phyloP scores from a whole-genome alignment of 2,797 vertebrate genomes.

The Girardinus metallicus region DNA sequence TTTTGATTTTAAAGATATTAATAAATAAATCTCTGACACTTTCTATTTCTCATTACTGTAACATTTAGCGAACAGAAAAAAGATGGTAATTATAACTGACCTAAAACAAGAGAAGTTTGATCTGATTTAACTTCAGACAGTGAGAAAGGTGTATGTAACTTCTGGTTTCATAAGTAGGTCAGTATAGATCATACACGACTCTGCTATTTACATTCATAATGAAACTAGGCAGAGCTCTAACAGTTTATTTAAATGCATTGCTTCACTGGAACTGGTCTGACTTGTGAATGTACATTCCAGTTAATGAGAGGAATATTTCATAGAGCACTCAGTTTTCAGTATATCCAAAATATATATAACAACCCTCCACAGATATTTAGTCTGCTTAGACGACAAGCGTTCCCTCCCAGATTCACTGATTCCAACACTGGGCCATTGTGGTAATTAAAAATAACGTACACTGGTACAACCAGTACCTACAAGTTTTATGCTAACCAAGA shows the following conservation, averaged over 20 bases:
- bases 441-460: not conserved
- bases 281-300: not conserved
- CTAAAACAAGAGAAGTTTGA: not conserved
- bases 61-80: not conserved
- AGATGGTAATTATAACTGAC: not conserved
- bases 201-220: not conserved
- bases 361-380: not conserved
- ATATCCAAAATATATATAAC: no score
- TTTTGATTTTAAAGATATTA: not conserved
- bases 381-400: not conserved
- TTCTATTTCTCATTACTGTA: not conserved
- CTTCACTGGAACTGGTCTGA: not conserved
- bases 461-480: not conserved
- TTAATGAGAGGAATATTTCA: not conserved
- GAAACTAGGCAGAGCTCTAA: not conserved
- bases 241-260: not conserved
- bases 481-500: not conserved
- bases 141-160: not conserved
- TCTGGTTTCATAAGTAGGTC: not conserved
- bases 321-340: not conserved
- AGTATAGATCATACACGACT: no score
- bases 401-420: not conserved
- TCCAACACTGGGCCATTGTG: not conserved
- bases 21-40: not conserved
- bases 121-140: not conserved